phyloP scores from a whole-genome alignment of 2,113 vertebrate genomes.

The Rallus limicola region DNA sequence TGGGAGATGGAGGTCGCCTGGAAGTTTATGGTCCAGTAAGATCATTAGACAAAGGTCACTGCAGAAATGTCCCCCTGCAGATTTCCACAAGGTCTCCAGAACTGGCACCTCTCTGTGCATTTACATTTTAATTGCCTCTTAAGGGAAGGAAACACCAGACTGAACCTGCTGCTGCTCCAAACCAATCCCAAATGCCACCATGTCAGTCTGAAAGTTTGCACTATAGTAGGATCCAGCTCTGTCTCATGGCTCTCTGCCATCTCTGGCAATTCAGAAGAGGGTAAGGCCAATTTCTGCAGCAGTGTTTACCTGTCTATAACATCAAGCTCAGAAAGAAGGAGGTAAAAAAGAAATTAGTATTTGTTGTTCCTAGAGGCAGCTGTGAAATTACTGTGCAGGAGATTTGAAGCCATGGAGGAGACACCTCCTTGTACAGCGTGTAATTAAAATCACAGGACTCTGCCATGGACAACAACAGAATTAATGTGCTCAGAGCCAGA shows the following conservation, averaged over 20 bases:
- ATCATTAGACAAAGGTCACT: conserved; percentile 38
- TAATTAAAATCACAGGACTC: conserved; percentile 8
- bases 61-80: background rate
- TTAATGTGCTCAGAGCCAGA: background rate
- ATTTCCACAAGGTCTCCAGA: background rate
- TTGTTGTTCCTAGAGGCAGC: background rate
- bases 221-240: fast-evolving
- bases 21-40: background rate
- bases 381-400: background rate
- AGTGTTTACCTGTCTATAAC: background rate
- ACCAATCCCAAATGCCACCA: background rate
- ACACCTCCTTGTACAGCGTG: background rate
- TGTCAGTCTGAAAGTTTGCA: background rate
- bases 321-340: background rate
- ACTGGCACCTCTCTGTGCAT: background rate
- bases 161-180: background rate
- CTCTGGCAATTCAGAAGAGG: background rate
- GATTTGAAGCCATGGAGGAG: background rate
- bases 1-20: background rate
- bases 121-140: conserved; percentile 33
- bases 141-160: background rate
- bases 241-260: background rate
- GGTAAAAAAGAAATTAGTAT: background rate
- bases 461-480: background rate
- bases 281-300: background rate